Percentiles rank a stretch among this genome's conserved stretches.
Conservation (phyloP, 2,888 invertebrate species). For the Xanthia icteritia region DNA sequence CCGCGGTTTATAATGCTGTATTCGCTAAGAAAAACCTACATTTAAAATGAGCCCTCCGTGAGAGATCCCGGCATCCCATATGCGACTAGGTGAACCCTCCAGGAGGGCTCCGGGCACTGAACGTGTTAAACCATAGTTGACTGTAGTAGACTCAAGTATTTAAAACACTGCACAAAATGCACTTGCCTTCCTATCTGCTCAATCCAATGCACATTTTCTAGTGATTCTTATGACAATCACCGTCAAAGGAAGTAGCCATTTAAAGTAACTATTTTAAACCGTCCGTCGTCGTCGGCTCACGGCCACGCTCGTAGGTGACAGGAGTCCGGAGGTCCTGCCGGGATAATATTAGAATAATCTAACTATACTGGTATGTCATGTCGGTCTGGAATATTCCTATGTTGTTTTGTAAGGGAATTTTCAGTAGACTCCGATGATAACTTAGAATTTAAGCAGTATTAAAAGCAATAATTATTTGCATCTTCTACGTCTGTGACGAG, state of each 20-base stretch:
- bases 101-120: too few relatives aligned
- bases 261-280: conserved; percentile 81
- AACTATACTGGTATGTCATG: conserved; percentile 38
- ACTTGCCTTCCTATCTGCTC: background rate
- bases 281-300: conserved; percentile 69
- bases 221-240: conserved; percentile 60
- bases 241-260: conserved; percentile 78
- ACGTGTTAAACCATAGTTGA: too few relatives aligned
- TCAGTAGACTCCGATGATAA: background rate
- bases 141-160: too few relatives aligned
- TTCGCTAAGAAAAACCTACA: too few relatives aligned
- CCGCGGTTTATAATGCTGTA: too few relatives aligned
- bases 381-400: conserved; percentile 48
- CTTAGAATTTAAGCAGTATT: background rate
- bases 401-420: conserved; percentile 10
- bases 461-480: background rate
- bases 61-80: too few relatives aligned
- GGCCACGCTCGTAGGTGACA: conserved; percentile 67
- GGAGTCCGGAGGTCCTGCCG: conserved; percentile 60
- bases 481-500: background rate
- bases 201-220: conserved; percentile 40
- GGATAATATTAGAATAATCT: conserved; percentile 66
- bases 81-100: too few relatives aligned
- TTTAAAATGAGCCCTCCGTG: too few relatives aligned
- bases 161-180: conserved; percentile 14